These are phyloP conservation scores for Clytia hemisphaerica DNA, from an alignment of 30 jellyfish, hydroid and myxozoan genomes.

Conservation along the genomic window DNA sequence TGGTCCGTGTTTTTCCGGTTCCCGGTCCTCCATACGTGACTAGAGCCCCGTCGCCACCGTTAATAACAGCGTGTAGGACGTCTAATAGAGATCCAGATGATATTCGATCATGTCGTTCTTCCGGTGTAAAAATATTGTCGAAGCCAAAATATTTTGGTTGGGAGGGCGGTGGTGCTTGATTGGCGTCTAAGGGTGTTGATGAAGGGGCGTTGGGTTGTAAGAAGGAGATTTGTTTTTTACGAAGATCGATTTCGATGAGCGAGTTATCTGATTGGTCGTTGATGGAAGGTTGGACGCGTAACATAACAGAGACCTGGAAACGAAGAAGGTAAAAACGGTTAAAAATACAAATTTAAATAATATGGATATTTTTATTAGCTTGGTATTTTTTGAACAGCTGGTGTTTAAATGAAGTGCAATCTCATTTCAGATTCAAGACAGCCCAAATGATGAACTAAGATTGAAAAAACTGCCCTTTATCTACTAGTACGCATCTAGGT, in stretches of 20 bases:
- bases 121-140: slow-evolving; percentile 71
- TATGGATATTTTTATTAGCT: no score
- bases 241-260: slow-evolving; percentile 57
- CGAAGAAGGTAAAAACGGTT: not conserved
- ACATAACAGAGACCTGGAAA: slow-evolving; percentile 75
- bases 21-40: slow-evolving; percentile 70
- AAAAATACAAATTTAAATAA: no score
- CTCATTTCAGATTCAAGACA: not conserved
- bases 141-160: slow-evolving; percentile 74
- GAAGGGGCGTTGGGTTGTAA: slow-evolving; percentile 51
- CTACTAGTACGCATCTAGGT: no score
- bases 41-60: slow-evolving; percentile 93
- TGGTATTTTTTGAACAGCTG: no score
- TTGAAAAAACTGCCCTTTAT: no score
- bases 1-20: slow-evolving; percentile 63
- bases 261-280: slow-evolving; percentile 50
- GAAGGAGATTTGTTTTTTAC: slow-evolving; percentile 77
- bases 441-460: not conserved
- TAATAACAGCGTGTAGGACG: slow-evolving; percentile 86
- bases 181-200: slow-evolving; percentile 22
- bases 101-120: slow-evolving; percentile 54
- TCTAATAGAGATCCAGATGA: slow-evolving; percentile 70
- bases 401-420: not conserved
- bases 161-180: slow-evolving; percentile 49
- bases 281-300: slow-evolving; percentile 69